Percentiles rank a stretch among this genome's conserved stretches.
These are phyloP conservation scores for Chalcis sispes DNA, from an alignment of 2,888 invertebrate species.

Conservation along the genomic window DNA sequence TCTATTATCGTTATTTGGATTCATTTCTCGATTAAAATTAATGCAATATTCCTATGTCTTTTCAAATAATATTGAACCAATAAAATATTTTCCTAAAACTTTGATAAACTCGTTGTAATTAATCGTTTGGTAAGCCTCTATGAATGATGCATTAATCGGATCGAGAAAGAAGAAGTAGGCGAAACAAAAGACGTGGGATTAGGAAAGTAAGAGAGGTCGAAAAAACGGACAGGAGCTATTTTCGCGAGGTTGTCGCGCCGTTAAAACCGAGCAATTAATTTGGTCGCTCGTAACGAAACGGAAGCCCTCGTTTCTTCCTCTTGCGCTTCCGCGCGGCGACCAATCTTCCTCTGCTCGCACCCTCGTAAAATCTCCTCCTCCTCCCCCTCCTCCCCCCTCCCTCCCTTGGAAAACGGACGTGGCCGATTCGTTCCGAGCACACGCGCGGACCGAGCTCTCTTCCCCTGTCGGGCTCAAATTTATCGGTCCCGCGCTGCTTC, in stretches of 20 bases:
- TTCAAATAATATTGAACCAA: too few species aligned
- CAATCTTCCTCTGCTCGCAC: constrained; percentile 61
- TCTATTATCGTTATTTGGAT: too few species aligned
- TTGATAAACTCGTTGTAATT: too few species aligned
- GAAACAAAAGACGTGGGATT: constrained; percentile 25
- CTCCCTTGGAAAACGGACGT: constrained; percentile 54
- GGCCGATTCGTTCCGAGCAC: constrained; percentile 22
- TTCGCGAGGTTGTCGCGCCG: constrained; percentile 19
- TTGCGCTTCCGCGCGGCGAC: constrained; percentile 52
- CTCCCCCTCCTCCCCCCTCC: neutral
- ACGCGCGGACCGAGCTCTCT: constrained; percentile 5
- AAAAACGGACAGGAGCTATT: neutral
- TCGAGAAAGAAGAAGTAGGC: too few species aligned
- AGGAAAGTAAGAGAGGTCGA: neutral
- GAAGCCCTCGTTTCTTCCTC: constrained; percentile 55
- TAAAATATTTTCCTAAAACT: too few species aligned
- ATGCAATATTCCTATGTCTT: too few species aligned
- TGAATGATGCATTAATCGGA: too few species aligned
- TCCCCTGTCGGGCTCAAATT: constrained; percentile 31
- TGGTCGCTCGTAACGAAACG: constrained; percentile 59
- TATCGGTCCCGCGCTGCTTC: constrained; percentile 47
- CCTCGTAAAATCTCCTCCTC: constrained; percentile 52
- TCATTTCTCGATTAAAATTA: too few species aligned
- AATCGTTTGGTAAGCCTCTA: too few species aligned
- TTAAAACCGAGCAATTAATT: constrained; percentile 67